These are phyloP conservation scores for Slavum lentiscoides DNA, from an alignment of 2,888 invertebrate genomes.

Conservation along the genomic window DNA sequence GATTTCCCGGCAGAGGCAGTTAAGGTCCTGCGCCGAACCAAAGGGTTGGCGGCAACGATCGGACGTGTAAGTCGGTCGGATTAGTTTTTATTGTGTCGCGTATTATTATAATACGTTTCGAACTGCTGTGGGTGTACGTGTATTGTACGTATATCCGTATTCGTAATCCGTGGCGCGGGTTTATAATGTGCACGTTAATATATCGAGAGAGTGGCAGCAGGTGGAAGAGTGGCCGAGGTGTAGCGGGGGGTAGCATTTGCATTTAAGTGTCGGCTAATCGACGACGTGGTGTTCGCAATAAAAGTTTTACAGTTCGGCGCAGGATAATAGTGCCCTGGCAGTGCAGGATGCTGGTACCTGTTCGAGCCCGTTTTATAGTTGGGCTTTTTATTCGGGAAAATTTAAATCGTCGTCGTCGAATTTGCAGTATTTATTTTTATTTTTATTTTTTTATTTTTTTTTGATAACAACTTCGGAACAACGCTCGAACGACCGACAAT, in stretches of 20 bases:
- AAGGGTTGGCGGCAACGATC: conserved; percentile 19
- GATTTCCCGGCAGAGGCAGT: background rate
- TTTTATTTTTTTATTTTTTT: background rate
- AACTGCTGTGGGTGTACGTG: background rate
- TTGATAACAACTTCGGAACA: background rate
- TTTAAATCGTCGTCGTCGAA: conserved; percentile 13
- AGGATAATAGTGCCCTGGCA: background rate
- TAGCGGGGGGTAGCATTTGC: conserved; percentile 27
- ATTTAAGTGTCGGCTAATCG: conserved; percentile 49
- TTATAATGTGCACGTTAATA: too few relatives aligned
- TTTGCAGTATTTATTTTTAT: conserved; percentile 9
- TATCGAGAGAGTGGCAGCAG: background rate
- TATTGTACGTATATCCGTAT: conserved; percentile 29
- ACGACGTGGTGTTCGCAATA: conserved; percentile 20
- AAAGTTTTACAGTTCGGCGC: conserved; percentile 30
- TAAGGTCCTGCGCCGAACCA: background rate
- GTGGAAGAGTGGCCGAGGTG: background rate
- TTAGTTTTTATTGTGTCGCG: conserved; percentile 43
- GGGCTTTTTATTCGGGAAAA: conserved; percentile 4
- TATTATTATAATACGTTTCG: background rate
- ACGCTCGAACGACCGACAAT: background rate
- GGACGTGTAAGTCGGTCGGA: conserved; percentile 42
- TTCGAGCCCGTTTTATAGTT: background rate
- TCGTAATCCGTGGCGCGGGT: conserved; percentile 24
- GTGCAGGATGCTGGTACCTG: too few relatives aligned